These are phyloP conservation scores for Drepana arcuata DNA, from an alignment of 1,140 invertebrate species.

Conservation along the genomic window DNA sequence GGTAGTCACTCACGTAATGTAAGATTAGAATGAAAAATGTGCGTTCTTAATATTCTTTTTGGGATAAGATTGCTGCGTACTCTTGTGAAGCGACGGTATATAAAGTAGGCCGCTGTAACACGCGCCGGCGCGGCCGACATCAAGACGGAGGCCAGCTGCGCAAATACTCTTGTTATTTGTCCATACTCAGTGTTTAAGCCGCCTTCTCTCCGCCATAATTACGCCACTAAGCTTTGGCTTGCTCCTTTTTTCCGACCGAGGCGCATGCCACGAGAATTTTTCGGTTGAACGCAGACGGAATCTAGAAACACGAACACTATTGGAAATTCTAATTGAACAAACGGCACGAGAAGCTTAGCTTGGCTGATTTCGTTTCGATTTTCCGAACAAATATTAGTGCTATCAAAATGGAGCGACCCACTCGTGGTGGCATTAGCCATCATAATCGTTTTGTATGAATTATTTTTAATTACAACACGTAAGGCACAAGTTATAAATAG, in stretches of 20 bases:
- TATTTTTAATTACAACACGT: conserved; percentile 39
- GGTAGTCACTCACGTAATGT: conserved; percentile 29
- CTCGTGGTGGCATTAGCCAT: too few relatives aligned
- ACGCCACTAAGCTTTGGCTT: conserved; percentile 37
- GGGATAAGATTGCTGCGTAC: conserved; percentile 25
- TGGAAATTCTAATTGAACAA: conserved; percentile 27
- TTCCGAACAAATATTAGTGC: too few relatives aligned
- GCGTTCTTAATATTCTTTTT: conserved; percentile 25
- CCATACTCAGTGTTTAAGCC: conserved; percentile 34
- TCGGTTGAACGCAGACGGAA: conserved; percentile 17
- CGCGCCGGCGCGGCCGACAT: conserved; percentile 13
- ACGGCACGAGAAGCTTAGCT: too few relatives aligned
- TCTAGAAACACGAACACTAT: conserved; percentile 21
- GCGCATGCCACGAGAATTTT: conserved; percentile 13
- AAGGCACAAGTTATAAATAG: too few relatives aligned
- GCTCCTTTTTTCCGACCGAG: conserved; percentile 21
- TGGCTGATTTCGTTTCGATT: too few relatives aligned
- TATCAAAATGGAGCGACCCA: too few relatives aligned
- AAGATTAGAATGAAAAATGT: conserved; percentile 33
- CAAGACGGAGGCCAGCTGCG: conserved; percentile 34
- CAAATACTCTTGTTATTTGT: conserved; percentile 51
- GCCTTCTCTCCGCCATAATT: conserved; percentile 38
- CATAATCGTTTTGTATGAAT: conserved; percentile 42
- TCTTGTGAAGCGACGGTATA: conserved; percentile 21
- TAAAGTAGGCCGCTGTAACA: conserved; percentile 15